Percentiles rank a stretch among this genome's conserved stretches.
Conservation (phyloP, 2,797 vertebrate genomes). For the Poeciliopsis infans region DNA sequence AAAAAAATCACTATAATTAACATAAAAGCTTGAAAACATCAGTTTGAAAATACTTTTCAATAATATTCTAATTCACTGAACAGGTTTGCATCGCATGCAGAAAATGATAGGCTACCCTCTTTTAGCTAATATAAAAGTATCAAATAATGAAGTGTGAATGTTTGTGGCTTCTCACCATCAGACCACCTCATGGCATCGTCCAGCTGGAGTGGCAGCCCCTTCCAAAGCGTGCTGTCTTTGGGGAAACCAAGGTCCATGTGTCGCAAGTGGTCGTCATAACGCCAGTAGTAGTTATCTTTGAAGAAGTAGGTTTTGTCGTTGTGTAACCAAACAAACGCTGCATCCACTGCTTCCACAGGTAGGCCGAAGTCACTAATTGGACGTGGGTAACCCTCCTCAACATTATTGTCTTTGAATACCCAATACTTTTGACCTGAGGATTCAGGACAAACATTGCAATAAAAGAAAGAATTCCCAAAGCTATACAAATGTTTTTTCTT, state of each 20-base stretch:
- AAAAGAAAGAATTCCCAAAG: background rate
- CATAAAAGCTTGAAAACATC: background rate
- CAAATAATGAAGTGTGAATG: background rate
- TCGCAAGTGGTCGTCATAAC: conserved; percentile 88
- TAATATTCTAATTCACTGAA: background rate
- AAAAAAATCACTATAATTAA: background rate
- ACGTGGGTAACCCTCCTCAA: conserved; percentile 95
- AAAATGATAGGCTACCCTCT: background rate
- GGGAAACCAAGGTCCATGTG: conserved; percentile 93
- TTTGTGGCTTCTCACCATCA: conserved; percentile 84
- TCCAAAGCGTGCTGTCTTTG: conserved; percentile 88
- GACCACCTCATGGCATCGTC: conserved; percentile 97
- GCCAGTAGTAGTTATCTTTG: conserved; percentile 92
- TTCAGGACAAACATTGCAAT: conserved; percentile 6
- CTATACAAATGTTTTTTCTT: background rate
- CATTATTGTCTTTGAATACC: conserved; percentile 96
- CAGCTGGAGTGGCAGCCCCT: conserved; percentile 87
- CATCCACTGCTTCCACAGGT: conserved; percentile 88
- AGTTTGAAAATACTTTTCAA: background rate
- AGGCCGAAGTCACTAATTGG: conserved; percentile 92
- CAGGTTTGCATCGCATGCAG: too few species aligned
- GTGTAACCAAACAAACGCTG: conserved; percentile 92
- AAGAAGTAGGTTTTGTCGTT: conserved; percentile 99
- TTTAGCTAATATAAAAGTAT: background rate
- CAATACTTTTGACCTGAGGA: conserved; percentile 91